Evolutionary conservation across 2,888 invertebrate species (phyloP), one percentile per base, ranked within the genome.

Genomic region (Lasius fuliginosus): DNA sequence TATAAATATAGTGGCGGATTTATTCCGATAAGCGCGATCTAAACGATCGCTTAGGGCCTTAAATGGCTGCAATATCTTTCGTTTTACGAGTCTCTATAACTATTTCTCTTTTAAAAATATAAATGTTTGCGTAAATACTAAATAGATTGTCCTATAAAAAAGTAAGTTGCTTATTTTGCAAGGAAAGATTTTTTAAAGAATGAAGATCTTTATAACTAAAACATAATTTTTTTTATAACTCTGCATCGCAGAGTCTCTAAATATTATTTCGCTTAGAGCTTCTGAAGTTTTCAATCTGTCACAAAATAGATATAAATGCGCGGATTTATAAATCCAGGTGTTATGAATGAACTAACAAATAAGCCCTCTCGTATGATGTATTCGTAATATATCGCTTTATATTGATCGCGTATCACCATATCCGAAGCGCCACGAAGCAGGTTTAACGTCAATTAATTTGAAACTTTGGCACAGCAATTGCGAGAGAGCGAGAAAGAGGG

Each of bases 381-480:
- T 62, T 76, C 53, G 49, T 18, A 56, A 46, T 58, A 23, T 65
- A 82, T 76, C 62, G 76, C 64, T 40, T 33, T 65, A 33, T 82
- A 82, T 82, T 65, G 82, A 65, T 82, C 76, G 64, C 82, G 33
- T 77, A 76, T 76, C 82, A 56, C 40, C 56, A 42, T 76, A 76
- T 65, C 23, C 56, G 65, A 64, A 65, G 30, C 82, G 49, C 60
- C 46, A 58, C 68, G 65, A 77, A 68, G 60, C 69, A 71, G 77
- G 58, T 84, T 84, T 76, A 84, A 84, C 83, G 79, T 84, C 83
- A 79, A 83, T 87, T 83, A 86, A 84, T 85, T 85, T 76, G 76
- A 84, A 85, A 83, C 82, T 86, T 82, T 30, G 85, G 40, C 56
- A 60, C 15, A 68, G 83, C 83, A 68, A 83, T 77, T 67, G 68